Evolutionary conservation across 2,113 vertebrate species (phyloP).

Genomic region (Brachyhypopomus occidentalis): DNA sequence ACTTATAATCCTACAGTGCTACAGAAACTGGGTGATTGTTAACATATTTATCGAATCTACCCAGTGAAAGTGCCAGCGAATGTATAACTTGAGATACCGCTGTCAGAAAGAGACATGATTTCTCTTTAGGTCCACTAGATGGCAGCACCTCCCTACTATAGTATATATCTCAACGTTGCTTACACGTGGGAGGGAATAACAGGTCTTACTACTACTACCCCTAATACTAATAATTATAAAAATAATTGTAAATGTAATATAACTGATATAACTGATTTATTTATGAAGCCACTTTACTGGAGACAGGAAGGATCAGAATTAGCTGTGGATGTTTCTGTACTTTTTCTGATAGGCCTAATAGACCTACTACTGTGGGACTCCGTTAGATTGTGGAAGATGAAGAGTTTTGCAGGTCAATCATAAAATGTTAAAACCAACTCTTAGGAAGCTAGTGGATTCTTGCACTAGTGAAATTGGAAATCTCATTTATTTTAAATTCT

Average conservation of each 20-base stretch:
- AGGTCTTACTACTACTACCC: not conserved
- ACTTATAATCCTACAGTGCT: too few species aligned
- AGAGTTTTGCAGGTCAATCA: not conserved
- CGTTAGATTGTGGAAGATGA: not conserved
- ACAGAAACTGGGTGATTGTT: too few species aligned
- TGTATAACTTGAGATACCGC: too few species aligned
- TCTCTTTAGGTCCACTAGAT: constrained; percentile 20
- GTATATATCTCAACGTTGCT: not conserved
- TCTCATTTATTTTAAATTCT: not conserved
- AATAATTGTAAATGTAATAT: too few species aligned
- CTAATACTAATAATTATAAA: too few species aligned
- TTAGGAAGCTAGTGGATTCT: not conserved
- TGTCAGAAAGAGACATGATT: not conserved
- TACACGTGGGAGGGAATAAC: not conserved
- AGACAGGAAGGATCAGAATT: too few species aligned
- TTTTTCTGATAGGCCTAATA: not conserved
- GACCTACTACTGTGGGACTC: not conserved
- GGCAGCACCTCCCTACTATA: constrained; percentile 8
- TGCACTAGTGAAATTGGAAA: not conserved
- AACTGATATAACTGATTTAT: too few species aligned
- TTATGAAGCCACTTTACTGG: too few species aligned
- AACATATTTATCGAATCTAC: too few species aligned
- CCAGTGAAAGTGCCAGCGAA: too few species aligned
- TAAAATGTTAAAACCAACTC: not conserved
- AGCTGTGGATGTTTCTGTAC: not conserved